Evolutionary conservation across 2,888 invertebrate genomes (phyloP).

Genomic region (Augiades crinisus): DNA sequence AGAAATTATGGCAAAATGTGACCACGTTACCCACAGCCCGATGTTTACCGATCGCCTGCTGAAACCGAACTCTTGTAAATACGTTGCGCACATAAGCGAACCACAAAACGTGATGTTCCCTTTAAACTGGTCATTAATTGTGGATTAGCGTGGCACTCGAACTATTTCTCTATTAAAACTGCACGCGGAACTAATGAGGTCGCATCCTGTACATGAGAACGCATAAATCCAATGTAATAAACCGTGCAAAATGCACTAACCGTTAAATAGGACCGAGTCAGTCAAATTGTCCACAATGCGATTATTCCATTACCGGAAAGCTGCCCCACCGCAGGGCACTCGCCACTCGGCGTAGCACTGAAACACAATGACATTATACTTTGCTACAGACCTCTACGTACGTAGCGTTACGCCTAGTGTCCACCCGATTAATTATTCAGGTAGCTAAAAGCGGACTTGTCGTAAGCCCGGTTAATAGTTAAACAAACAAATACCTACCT

Average conservation of each 20-base stretch:
- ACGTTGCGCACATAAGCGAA: slow-evolving; percentile 3
- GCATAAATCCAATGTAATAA: slow-evolving; percentile 75
- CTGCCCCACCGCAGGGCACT: slow-evolving; percentile 42
- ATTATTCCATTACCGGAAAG: slow-evolving; percentile 67
- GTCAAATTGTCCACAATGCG: slow-evolving; percentile 75
- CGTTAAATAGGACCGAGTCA: slow-evolving; percentile 71
- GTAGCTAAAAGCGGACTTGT: slow-evolving; percentile 28
- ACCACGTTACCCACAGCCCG: slow-evolving; percentile 46
- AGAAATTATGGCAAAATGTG: slow-evolving; percentile 42
- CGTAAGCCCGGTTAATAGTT: slow-evolving; percentile 22
- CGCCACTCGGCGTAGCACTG: slow-evolving; percentile 27
- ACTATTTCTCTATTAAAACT: slow-evolving; percentile 70
- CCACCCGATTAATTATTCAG: slow-evolving; percentile 32
- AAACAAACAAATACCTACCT: slow-evolving; percentile 17
- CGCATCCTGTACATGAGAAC: slow-evolving; percentile 66
- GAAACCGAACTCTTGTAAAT: slow-evolving; percentile 21
- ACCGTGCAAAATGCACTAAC: slow-evolving; percentile 49
- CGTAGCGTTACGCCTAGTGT: slow-evolving; percentile 24
- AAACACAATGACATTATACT: slow-evolving; percentile 33
- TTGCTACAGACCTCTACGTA: slow-evolving; percentile 14
- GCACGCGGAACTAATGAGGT: slow-evolving; percentile 66
- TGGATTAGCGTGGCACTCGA: slow-evolving; percentile 34
- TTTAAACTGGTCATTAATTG: slow-evolving; percentile 24
- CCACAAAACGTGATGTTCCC: slow-evolving; percentile 24
- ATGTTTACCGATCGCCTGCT: slow-evolving; percentile 29